Percentiles rank a stretch among this genome's conserved stretches.
phyloP scores from a whole-genome alignment of 2,797 vertebrate species.

The Hybognathus amarus region DNA sequence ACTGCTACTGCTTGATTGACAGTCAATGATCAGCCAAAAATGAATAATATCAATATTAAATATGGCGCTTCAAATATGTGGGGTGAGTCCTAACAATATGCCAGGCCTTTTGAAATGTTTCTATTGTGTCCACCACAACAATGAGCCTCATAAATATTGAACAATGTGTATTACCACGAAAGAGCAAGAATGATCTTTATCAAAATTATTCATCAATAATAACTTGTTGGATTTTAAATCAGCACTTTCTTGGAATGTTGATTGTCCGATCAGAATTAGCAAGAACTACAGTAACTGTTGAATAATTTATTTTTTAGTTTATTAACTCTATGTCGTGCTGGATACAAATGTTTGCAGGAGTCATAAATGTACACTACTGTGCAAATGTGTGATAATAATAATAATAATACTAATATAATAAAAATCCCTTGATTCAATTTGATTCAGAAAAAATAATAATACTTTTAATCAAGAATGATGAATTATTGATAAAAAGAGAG shows the following conservation, averaged over 20 bases:
- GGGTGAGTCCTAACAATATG: background rate
- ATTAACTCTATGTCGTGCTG: background rate
- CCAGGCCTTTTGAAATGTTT: background rate
- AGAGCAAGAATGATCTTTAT: conserved; percentile 62
- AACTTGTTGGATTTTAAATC: conserved; percentile 68
- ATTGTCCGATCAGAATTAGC: background rate
- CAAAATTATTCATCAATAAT: conserved; percentile 71
- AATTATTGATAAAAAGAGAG: background rate
- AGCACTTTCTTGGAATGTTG: conserved; percentile 31
- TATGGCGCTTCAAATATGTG: background rate
- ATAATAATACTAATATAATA: too few species aligned
- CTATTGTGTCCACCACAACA: conserved; percentile 7
- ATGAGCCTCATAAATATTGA: conserved; percentile 52
- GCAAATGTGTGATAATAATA: background rate
- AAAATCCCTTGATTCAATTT: too few species aligned
- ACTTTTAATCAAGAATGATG: too few species aligned
- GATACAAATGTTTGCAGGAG: background rate
- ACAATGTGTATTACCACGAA: conserved; percentile 56
- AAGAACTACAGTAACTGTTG: background rate
- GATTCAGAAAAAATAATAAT: too few species aligned
- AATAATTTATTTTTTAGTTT: background rate
- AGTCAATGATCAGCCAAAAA: background rate
- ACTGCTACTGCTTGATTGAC: conserved; percentile 8
- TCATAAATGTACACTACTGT: too few species aligned
- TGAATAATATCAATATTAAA: background rate